Evolutionary conservation across 1,140 invertebrate genomes (phyloP), one percentile per base, ranked within the genome.

Genomic region (Idris sp.): DNA sequence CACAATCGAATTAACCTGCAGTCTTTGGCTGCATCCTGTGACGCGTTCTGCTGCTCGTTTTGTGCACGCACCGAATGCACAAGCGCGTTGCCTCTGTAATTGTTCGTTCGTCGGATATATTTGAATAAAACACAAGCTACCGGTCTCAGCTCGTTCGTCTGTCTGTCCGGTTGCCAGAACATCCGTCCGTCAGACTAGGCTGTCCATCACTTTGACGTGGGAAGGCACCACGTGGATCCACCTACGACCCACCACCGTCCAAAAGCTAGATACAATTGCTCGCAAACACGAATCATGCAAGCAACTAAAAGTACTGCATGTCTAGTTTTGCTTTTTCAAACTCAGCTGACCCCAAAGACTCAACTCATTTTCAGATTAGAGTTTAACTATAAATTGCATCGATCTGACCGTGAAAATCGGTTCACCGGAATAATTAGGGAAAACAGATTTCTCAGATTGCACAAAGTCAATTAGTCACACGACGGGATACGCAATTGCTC

Each of bases 71-170:
- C 36, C 41, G 73, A 73, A 69, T 78, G 68, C 73, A 75, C 68
- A 78, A 61, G 62, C 67, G 72, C 64, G 49, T 62, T 56, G 71
- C 56, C 46, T 79, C 76, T 61, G 84, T 87, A 87, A 87, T 87
- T 86, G 85, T 85, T 86, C 80, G 83, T 83, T 86, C 83, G 85
- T 81, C 80, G 83, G 78, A 81, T 76, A 78, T 80, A 81, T 76
- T 79, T 87, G 84, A 87, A 87, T 87, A 87, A 87, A 87, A 86
- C 82, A 88, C 83, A 84, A 83, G 85, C 84, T 86, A 86, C 82
- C 82, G 83, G 83, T 84, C 79, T 80, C 77, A 79, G 68, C 68
- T 73, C 69, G 74, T 77, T 80, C 76, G 78, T 77, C 79, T 77
- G 76, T 79, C 81, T 83, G 81, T 82, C 80, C 84, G 81, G 84